phyloP scores from a whole-genome alignment of 2,113 vertebrate genomes.

The Limanda limanda region DNA sequence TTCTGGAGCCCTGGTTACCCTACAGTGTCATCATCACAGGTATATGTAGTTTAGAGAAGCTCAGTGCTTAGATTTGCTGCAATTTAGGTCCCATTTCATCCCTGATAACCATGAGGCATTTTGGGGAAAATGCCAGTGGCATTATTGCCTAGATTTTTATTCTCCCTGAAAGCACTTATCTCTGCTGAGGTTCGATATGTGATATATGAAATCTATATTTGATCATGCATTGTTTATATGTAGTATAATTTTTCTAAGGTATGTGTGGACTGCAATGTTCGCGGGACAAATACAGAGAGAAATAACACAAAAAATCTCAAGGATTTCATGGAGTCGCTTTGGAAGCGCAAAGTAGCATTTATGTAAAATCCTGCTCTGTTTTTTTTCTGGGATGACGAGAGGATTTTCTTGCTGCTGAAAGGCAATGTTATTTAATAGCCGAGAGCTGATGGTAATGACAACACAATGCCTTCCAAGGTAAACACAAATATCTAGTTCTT shows the following conservation, averaged over 20 bases:
- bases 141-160: conserved; percentile 37
- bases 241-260: background rate
- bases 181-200: conserved; percentile 8
- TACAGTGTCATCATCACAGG: conserved; percentile 56
- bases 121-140: conserved; percentile 34
- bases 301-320: conserved; percentile 8
- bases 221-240: conserved; percentile 11
- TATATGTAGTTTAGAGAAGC: conserved; percentile 41
- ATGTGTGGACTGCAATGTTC: background rate
- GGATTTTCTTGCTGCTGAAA: conserved; percentile 57
- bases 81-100: conserved; percentile 64
- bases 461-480: conserved; percentile 64
- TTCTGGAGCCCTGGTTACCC: conserved; percentile 41
- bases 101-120: conserved; percentile 54
- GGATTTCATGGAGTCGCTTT: conserved; percentile 6
- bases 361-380: conserved; percentile 39
- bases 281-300: background rate
- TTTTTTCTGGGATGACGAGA: conserved; percentile 32
- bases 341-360: conserved; percentile 44
- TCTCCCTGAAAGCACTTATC: conserved; percentile 24
- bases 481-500: conserved; percentile 67
- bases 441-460: conserved; percentile 67
- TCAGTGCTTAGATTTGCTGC: conserved; percentile 34
- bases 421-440: conserved; percentile 68
- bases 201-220: conserved; percentile 28